Base-by-base conservation (phyloP, 2,113 vertebrate species). In the Pachypanchax playfairii region DNA sequence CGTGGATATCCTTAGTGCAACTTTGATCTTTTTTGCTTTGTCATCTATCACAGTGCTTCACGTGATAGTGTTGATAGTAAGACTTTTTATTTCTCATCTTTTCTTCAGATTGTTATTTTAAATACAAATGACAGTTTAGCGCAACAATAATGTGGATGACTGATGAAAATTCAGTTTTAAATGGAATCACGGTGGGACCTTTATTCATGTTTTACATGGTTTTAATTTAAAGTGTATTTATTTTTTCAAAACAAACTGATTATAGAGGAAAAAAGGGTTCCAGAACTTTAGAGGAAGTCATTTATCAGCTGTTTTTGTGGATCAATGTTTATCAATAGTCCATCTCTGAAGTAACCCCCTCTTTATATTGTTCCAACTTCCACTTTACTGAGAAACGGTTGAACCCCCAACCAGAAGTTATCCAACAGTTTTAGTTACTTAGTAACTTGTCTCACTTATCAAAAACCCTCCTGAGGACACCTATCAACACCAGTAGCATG, bases 401-500 rank as follows among this genome's bases (percentile, higher is more conserved):
- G 38, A 58, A 59, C 55, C 58, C 44, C 46, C 15, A 48, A 52
- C 56, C 61, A 52, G n/a, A n/a, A n/a, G 54, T 65, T 75, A 50
- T 56, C 55, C 52, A 78, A 63, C 52, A 68, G 42, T 42, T 22
- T 38, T 2, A 65, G 75, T 82, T 77, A 85, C 75, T 80, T 42
- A 68, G 67, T 85, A 80, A 87, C 80, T 51, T 41, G 51, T 64
- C 58, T 83, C 65, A 72, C 81, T 82, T 74, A 84, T 82, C 79
- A 76, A 65, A 79, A 73, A 79, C 79, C 77, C 69, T 75, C 70
- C 65, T 67, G 75, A 55, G 73, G 66, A 70, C 21, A 41, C 70
- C 84, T 72, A 69, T 89, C 85, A 85, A 78, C 87, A 78, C 79
- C 85, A 86, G 85, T 79, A 83, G 85, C 67, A 1, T 35, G 66